Conservation (phyloP, 2,888 invertebrate species). For the Sminthurinus aureus region DNA sequence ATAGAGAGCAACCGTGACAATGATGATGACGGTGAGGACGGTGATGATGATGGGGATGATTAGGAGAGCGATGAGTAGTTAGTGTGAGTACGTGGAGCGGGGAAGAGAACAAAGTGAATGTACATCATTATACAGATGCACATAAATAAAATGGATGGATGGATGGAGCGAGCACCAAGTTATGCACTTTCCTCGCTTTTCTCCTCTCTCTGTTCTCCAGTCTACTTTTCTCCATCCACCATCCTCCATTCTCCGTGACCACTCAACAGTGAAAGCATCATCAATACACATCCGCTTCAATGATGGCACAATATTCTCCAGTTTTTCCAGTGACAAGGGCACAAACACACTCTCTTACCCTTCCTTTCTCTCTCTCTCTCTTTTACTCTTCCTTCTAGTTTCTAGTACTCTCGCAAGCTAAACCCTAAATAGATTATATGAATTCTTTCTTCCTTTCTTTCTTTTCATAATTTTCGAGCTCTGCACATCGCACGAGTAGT, state of each 20-base stretch:
- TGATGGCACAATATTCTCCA: conserved; percentile 3
- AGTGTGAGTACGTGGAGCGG: background rate
- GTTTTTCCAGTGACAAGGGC: conserved; percentile 32
- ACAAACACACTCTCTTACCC: conserved; percentile 5
- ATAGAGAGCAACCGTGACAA: background rate
- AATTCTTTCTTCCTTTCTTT: background rate
- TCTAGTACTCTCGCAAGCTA: background rate
- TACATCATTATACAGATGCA: background rate
- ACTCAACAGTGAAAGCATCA: conserved; percentile 35
- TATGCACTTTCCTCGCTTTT: conserved; percentile 6
- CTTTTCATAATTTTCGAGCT: background rate
- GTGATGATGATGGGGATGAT: background rate
- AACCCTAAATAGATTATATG: background rate
- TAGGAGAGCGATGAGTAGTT: conserved; percentile 2
- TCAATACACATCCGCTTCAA: conserved; percentile 31
- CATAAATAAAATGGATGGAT: background rate
- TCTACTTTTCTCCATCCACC: background rate
- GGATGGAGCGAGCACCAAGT: too few species aligned
- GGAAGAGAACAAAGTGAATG: too few species aligned
- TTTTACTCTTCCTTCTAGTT: background rate
- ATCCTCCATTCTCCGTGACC: background rate
- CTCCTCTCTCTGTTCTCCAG: background rate
- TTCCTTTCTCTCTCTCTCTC: background rate
- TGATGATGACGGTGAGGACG: background rate
- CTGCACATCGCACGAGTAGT: background rate